Evolutionary conservation across 2,797 vertebrate genomes (phyloP).

Genomic region (Heteromormyrus szaboi): DNA sequence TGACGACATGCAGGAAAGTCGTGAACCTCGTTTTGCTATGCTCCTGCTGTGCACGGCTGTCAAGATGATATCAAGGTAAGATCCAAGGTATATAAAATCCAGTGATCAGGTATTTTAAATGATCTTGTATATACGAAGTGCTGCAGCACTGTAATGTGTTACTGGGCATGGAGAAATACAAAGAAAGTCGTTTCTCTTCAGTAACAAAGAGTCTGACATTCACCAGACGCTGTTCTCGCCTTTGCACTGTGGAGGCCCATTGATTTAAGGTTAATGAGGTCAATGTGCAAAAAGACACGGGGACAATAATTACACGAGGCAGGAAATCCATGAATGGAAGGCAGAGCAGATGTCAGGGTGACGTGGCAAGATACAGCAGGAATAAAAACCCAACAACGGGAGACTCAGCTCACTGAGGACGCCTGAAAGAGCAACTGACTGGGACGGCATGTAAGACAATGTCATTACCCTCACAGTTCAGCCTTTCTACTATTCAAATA

Average conservation of each 20-base stretch:
- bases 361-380: neutral
- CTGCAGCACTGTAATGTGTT: neutral
- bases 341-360: neutral
- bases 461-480: neutral
- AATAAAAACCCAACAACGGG: neutral
- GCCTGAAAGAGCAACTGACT: neutral
- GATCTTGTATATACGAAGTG: neutral
- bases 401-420: neutral
- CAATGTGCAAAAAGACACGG: conserved; percentile 15
- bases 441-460: neutral
- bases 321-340: conserved; percentile 24
- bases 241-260: conserved; percentile 13
- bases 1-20: neutral
- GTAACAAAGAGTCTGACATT: neutral
- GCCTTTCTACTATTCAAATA: neutral
- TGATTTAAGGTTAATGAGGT: conserved; percentile 22
- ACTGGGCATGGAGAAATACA: neutral
- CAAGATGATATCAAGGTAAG: neutral
- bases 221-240: neutral
- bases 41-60: too few species aligned
- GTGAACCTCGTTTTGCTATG: neutral
- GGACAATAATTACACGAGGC: conserved; percentile 26
- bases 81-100: neutral
- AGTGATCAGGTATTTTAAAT: neutral
- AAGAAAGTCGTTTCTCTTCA: conserved; percentile 1